phyloP scores from a whole-genome alignment of 1,140 invertebrate genomes.

The Himalopsyche phryganea region DNA sequence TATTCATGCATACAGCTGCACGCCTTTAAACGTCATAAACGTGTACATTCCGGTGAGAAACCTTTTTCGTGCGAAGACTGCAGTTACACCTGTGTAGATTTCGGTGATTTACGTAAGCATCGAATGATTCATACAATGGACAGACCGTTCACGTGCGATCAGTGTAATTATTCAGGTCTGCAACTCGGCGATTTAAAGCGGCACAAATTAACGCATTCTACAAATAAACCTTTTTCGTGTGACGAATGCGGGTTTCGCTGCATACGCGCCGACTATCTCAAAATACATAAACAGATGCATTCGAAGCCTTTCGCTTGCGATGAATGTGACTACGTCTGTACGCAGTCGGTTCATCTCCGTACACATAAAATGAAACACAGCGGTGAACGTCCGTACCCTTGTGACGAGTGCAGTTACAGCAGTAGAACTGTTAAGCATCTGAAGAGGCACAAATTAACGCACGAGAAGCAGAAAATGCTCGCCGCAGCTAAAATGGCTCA shows the following conservation, averaged over 20 bases:
- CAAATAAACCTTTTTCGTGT: constrained; percentile 2
- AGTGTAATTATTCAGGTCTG: neutral
- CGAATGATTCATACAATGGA: neutral
- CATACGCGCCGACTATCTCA: neutral
- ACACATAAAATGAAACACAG: constrained; percentile 2
- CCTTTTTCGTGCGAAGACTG: constrained; percentile 2
- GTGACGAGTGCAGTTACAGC: neutral
- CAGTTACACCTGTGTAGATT: neutral
- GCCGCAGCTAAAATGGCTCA: too few relatives aligned
- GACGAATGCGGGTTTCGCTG: neutral
- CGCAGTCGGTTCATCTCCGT: neutral
- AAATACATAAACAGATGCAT: constrained; percentile 1
- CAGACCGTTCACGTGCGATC: neutral
- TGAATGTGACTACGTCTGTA: neutral
- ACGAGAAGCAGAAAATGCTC: too few relatives aligned
- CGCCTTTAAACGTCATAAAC: neutral
- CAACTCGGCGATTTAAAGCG: neutral
- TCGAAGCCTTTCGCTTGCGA: constrained; percentile 4
- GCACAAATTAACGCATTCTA: neutral
- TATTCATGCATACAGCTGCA: neutral
- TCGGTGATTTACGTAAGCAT: neutral
- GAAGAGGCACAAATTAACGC: neutral
- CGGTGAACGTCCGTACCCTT: neutral
- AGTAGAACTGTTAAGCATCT: neutral
- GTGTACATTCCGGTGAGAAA: neutral